Evolutionary conservation across 2,113 vertebrate genomes (phyloP).

Genomic region (Podilymbus podiceps): DNA sequence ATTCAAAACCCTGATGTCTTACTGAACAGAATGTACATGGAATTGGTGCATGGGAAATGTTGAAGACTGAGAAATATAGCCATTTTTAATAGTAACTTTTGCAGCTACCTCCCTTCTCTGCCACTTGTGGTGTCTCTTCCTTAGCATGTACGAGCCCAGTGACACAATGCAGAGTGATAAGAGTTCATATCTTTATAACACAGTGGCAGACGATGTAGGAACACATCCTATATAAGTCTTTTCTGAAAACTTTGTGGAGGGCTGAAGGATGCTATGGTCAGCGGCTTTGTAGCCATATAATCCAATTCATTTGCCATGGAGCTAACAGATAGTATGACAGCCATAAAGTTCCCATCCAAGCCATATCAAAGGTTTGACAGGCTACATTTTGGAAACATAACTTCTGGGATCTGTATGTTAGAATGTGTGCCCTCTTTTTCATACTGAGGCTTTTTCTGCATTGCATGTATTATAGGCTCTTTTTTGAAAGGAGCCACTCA

Average conservation of each 20-base stretch:
- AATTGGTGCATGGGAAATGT: not conserved
- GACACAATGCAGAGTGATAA: not conserved
- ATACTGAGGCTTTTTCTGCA: not conserved
- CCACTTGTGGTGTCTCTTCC: not conserved
- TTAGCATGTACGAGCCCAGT: accelerated
- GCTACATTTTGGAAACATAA: not conserved
- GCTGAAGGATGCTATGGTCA: not conserved
- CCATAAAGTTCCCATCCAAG: not conserved
- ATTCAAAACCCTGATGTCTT: not conserved
- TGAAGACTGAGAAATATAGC: not conserved
- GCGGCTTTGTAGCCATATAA: not conserved
- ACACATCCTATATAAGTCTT: not conserved
- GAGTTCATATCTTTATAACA: not conserved
- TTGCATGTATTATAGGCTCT: not conserved
- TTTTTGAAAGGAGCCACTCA: not conserved
- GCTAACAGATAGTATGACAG: not conserved
- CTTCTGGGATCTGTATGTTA: not conserved
- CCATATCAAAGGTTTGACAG: not conserved
- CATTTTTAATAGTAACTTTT: not conserved
- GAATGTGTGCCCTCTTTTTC: not conserved
- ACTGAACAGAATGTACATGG: not conserved
- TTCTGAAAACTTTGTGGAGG: not conserved
- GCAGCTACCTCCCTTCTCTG: not conserved
- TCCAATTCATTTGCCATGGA: not conserved
- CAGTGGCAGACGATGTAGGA: not conserved